Conservation (phyloP, 2,888 invertebrate genomes). For the Vandiemenella viatica region DNA sequence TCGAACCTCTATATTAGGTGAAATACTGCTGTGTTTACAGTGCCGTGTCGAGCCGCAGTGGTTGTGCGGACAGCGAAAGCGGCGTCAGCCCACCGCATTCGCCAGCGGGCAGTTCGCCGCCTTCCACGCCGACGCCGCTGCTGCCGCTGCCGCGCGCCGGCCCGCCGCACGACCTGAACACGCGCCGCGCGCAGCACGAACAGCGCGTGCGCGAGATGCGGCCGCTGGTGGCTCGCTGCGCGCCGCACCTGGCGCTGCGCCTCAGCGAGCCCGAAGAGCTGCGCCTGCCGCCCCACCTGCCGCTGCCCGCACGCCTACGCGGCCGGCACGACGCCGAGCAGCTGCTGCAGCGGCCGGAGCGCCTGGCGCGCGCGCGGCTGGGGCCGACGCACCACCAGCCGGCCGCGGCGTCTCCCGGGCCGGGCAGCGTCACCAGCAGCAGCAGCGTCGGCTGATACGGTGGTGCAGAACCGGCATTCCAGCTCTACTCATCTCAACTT, state of each 20-base stretch:
- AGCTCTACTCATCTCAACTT: no score
- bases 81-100: no score
- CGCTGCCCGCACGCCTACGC: background rate
- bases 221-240: conserved; percentile 36
- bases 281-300: conserved; percentile 23
- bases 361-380: background rate
- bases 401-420: no score
- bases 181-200: conserved; percentile 10
- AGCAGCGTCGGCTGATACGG: no score
- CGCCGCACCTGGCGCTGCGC: conserved; percentile 41
- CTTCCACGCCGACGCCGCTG: background rate
- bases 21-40: no score
- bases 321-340: background rate
- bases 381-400: no score
- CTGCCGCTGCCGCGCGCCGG: background rate
- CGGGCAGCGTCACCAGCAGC: no score
- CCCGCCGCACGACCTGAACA: conserved; percentile 8
- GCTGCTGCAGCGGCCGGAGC: background rate
- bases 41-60: no score
- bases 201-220: conserved; percentile 29
- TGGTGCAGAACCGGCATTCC: no score
- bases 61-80: no score
- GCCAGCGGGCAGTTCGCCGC: background rate
- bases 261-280: conserved; percentile 34
- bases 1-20: no score